A percentile compares a stretch with the other conserved stretches of the same genome.
These are phyloP conservation scores for Drosophila micromelanica DNA, from an alignment of 1,140 invertebrate genomes.

Conservation along the genomic window DNA sequence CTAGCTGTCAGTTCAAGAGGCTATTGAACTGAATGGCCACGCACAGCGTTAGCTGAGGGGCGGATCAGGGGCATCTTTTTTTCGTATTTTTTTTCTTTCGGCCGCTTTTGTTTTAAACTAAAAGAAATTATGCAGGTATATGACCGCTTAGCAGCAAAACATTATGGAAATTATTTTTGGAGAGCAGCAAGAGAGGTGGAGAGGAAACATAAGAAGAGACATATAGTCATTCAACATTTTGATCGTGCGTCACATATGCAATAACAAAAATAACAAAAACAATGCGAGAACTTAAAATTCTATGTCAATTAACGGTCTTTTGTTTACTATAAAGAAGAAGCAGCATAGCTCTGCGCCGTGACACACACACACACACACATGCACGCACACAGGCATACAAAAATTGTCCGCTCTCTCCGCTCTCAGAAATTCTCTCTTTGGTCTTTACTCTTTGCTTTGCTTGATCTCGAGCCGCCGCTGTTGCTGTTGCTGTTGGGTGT, in stretches of 20 bases:
- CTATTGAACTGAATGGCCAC: slow-evolving; percentile 58
- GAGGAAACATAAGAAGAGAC: slow-evolving; percentile 2
- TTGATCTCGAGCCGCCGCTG: slow-evolving; percentile 12
- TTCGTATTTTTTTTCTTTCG: neutral
- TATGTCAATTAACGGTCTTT: slow-evolving; percentile 82
- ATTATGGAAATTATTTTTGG: slow-evolving; percentile 72
- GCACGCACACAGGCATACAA: slow-evolving; percentile 5
- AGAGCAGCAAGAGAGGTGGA: slow-evolving; percentile 4
- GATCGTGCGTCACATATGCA: slow-evolving; percentile 40
- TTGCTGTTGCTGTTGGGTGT: slow-evolving; percentile 20
- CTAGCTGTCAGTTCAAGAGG: slow-evolving; percentile 53
- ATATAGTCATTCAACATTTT: slow-evolving; percentile 35
- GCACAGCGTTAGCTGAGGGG: slow-evolving; percentile 7
- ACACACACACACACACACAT: neutral
- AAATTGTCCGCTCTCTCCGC: slow-evolving; percentile 26
- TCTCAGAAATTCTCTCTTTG: slow-evolving; percentile 17
- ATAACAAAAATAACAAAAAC: slow-evolving; percentile 9
- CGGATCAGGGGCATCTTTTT: slow-evolving; percentile 2
- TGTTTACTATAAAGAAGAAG: slow-evolving; percentile 62
- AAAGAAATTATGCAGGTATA: slow-evolving; percentile 58
- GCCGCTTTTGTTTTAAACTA: slow-evolving; percentile 32
- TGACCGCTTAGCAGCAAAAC: slow-evolving; percentile 49
- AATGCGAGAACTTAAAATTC: slow-evolving; percentile 70
- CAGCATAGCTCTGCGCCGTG: slow-evolving; percentile 9
- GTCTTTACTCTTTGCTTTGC: neutral